These are phyloP conservation scores for Temnothorax unifasciatus DNA, from an alignment of 2,888 invertebrate genomes.

Conservation along the genomic window DNA sequence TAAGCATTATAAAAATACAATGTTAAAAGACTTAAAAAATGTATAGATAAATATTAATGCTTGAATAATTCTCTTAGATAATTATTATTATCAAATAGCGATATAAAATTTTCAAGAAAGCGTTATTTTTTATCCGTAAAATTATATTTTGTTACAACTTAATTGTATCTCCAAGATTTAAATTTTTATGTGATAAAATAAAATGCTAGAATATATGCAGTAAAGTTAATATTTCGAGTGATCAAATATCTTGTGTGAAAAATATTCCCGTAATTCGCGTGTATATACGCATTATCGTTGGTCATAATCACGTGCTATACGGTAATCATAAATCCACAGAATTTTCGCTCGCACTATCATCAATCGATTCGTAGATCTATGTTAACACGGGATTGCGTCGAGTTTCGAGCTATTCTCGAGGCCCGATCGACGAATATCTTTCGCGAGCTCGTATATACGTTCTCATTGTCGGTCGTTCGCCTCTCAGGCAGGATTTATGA, in stretches of 20 bases:
- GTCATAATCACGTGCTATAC: neutral
- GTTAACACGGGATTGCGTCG: slow-evolving; percentile 17
- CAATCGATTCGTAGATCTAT: slow-evolving; percentile 20
- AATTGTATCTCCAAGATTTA: neutral
- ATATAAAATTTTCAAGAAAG: neutral
- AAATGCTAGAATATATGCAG: neutral
- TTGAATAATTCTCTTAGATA: neutral
- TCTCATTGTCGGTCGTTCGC: slow-evolving; percentile 42
- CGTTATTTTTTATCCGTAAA: neutral
- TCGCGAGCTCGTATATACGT: slow-evolving; percentile 28
- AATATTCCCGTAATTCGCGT: neutral
- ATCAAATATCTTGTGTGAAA: neutral
- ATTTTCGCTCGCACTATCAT: slow-evolving; percentile 13
- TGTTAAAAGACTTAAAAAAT: neutral
- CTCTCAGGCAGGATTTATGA: slow-evolving; percentile 41
- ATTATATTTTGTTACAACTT: neutral
- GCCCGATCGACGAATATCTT: slow-evolving; percentile 37
- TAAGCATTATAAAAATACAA: neutral
- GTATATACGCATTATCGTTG: neutral
- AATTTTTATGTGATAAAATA: neutral
- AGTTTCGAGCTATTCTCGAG: slow-evolving; percentile 29
- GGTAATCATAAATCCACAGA: slow-evolving; percentile 33
- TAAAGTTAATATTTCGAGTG: neutral
- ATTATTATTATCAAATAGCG: neutral
- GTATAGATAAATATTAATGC: neutral